These are phyloP conservation scores for Anabacerthia variegaticeps DNA, from an alignment of 2,797 vertebrate species.

Conservation along the genomic window DNA sequence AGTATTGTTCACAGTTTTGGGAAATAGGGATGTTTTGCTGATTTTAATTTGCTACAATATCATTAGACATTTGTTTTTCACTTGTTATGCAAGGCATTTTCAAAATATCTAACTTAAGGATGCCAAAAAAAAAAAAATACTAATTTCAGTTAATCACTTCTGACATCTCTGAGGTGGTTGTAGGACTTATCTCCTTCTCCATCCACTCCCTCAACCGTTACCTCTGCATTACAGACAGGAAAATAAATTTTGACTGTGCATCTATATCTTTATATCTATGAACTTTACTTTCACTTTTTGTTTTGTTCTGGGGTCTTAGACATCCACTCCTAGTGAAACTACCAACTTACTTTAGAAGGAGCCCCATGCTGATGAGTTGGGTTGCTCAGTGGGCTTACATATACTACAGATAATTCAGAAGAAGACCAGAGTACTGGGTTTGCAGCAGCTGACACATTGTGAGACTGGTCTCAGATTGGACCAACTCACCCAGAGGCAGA, in stretches of 20 bases:
- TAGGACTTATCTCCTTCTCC: background rate
- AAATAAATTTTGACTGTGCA: background rate
- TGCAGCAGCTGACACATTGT: background rate
- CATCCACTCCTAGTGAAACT: background rate
- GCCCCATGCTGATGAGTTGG: background rate
- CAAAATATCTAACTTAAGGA: background rate
- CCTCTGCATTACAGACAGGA: background rate
- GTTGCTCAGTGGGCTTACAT: background rate
- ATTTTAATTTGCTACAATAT: background rate
- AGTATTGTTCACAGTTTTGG: background rate
- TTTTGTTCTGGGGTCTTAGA: background rate
- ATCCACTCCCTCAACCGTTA: background rate
- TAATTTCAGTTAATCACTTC: background rate
- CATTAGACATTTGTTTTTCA: background rate
- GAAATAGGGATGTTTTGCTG: background rate
- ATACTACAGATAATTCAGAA: background rate
- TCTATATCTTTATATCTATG: background rate
- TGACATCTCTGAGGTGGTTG: background rate
- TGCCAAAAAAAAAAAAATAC: background rate
- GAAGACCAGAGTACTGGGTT: background rate
- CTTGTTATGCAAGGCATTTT: background rate
- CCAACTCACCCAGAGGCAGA: background rate
- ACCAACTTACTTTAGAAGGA: background rate
- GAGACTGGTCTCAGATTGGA: background rate
- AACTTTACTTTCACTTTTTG: background rate